Base-by-base conservation (phyloP, 2,797 vertebrate species). In the Capromys pilorides region DNA sequence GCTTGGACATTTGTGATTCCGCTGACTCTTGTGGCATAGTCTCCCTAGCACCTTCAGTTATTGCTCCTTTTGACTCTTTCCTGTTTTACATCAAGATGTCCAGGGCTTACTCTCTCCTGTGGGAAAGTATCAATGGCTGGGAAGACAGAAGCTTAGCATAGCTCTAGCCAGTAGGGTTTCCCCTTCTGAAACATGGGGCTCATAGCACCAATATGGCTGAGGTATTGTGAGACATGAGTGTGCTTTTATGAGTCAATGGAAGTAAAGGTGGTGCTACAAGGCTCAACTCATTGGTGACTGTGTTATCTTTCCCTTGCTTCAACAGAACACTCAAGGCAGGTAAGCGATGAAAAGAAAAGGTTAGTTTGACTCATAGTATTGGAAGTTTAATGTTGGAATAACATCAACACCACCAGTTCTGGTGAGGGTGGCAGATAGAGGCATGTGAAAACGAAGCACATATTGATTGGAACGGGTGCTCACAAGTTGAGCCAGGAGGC, bases 1-100 rank as follows among this genome's bases (percentile, higher is more conserved):
- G 22, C 4, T 39, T 33, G 16, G 57, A 3, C 33, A 5, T 5
- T 39, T 22, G 0, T 0, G 2, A 0, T 4, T 18, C 4, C 9
- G 2, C 7, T 16, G 22, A 41, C 51, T 24, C 33, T 19, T 2
- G 5, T 2, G 22, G 22, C 1, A 1, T 36, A 6, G 33, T 33
- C 59, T 91, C 45, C 22, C 33, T 19, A 3, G 2, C 24, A 5
- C 7, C n/a, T 14, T 9, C 1, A 49, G 33, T 39, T 3, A 1
- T 57, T 59, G 9, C 18, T 62, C 3, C 19, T 31, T 41, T n/a
- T 9, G 0, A 31, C 36, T 31, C 45, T 77, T 21, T 28, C 13
- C 28, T 24, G 0, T 19, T 33, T 71, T 18, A 19, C 22, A 36
- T 16, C 39, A 33, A 69, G 69, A 19, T 0, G 0, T 5, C 1